These are phyloP conservation scores for Lepus timidus DNA, from an alignment of 2,113 vertebrate genomes.

Conservation along the genomic window DNA sequence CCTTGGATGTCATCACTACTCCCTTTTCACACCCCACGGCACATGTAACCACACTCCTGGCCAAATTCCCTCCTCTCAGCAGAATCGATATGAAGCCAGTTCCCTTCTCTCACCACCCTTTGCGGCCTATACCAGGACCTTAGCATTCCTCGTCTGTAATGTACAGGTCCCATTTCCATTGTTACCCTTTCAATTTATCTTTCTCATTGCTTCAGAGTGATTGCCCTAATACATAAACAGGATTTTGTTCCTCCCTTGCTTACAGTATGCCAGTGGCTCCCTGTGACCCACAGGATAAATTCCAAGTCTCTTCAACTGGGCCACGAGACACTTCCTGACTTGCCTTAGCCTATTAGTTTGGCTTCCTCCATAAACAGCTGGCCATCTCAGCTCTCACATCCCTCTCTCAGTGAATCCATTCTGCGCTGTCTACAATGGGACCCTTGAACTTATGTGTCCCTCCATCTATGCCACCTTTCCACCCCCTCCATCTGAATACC, in stretches of 20 bases:
- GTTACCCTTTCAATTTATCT: slow-evolving; percentile 2
- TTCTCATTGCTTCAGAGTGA: background rate
- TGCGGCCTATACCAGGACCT: background rate
- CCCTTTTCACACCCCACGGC: background rate
- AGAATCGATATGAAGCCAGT: background rate
- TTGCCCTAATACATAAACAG: slow-evolving; percentile 1
- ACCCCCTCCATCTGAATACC: background rate
- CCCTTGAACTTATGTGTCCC: background rate
- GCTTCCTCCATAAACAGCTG: background rate
- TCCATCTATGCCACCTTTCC: background rate
- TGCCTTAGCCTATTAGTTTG: background rate
- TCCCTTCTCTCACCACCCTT: background rate
- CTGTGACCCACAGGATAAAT: no score
- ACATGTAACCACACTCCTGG: background rate
- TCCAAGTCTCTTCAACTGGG: background rate
- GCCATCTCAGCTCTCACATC: background rate
- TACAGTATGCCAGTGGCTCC: background rate
- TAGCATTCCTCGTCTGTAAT: background rate
- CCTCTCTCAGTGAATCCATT: background rate
- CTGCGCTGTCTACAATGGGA: background rate
- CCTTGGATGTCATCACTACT: background rate
- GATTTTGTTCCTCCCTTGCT: background rate
- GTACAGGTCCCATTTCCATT: background rate
- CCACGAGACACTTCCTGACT: background rate
- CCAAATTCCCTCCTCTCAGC: background rate